Evolutionary conservation across 92 coral and sea anemone species (phyloP), one percentile per base, ranked within the genome.

Genomic region (Siderastrea siderea): DNA sequence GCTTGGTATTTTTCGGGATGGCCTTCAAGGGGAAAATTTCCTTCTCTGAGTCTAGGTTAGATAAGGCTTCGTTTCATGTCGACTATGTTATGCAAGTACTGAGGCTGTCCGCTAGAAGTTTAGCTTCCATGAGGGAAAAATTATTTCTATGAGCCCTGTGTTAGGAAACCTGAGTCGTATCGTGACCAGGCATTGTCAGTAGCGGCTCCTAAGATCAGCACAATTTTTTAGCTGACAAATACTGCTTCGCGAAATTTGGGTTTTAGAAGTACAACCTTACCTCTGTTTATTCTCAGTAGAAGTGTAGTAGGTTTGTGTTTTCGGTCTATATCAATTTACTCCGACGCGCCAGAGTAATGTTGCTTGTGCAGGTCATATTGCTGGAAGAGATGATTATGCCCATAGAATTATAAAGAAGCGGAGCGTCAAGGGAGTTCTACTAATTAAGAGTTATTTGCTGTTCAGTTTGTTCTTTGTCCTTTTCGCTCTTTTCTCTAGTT

Each of bases 141-240:
- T 86, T 55, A 86, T 90, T 67, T 87, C 89, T 66, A 64, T 87
- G 91, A 74, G 94, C 47, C 88, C 84, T 3, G 94, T 87, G 46
- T 71, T 82, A 6, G 91, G 91, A 12, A 71, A 83, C 8, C 65
- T 90, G 26, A 49, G 82, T 51, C 62, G 81, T 3, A 84, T 89
- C 47, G 58, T 71, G 86, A 78, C 86, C 67, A 77, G 90, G 7
- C 90, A 79, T 90, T 86, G 84, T 57, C 93, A 90, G 75, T 91
- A 46, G 94, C 89, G 6, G 94, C 92, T 47, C 89, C 5, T 43
- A 81, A 49, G 74, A 49, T 15, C 88, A 92, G 92, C 89, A 88
- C 65, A 52, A 46, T 75, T n/a, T 55, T 47, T 58, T 76, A 44
- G 52, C 53, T 48, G 92, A 88, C 57, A 78, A 75, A 19, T 84